Base-by-base conservation (phyloP, 2,888 invertebrate genomes). In the Tenthredo amoena region DNA sequence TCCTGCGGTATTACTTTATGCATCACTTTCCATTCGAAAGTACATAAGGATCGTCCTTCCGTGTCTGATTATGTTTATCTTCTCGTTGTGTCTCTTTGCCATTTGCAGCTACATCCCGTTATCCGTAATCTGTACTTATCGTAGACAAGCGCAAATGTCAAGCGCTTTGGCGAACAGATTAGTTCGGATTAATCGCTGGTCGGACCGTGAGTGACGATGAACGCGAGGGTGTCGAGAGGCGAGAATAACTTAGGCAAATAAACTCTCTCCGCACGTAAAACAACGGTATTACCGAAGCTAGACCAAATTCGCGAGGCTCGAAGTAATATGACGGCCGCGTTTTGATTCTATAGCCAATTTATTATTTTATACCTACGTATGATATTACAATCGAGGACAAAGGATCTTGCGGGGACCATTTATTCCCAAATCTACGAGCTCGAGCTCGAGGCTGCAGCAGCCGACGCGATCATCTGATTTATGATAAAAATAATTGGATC, bases 21-120 rank as follows among this genome's bases (percentile, higher is more conserved):
- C 55, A 40, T 81, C 40, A 81, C 62, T 62, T 62, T 81, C 62
- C 21, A 58, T 81, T 81, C 37, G 81, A 81, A 62, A 81, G 58
- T 81, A 26, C 34, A 62, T 10, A 58, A 62, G 40, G n/a, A 58
- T 21, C 62, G 40, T 81, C 58, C 58, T 62, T 81, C 21, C 31
- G 47, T n/a, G 21, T 18, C n/a, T 21, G 15, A 47, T 74, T 43
- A 21, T 15, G 26, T 62, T 15, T 40, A 21, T 21, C 15, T 40
- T 40, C 79, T 37, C 9, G 12, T 26, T 58, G 58, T 12, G 26
- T 21, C 72, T 58, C n/a, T 34, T 68, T 26, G 68, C 34, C 6
- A 68, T 68, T 68, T 68, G 12, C 71, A 71, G n/a, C 55, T 2
- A 55, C n/a, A 55, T 55, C 55, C n/a, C n/a, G n/a, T 55, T 55